phyloP scores from a whole-genome alignment of 1,140 invertebrate genomes.

The Polypedilum pembai region DNA sequence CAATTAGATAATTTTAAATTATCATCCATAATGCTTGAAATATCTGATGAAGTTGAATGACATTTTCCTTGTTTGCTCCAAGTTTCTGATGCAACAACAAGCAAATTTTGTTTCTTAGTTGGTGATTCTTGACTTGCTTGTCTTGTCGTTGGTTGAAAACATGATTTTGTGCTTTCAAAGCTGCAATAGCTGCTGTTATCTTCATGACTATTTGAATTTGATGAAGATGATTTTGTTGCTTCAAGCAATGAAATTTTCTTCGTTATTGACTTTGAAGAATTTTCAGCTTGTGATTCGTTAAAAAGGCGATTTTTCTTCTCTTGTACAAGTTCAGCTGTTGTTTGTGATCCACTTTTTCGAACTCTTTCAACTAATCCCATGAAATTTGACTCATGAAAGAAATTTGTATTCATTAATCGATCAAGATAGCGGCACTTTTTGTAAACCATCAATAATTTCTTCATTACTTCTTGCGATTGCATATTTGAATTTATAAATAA shows the following conservation, averaged over 20 bases:
- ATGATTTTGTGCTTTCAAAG: slow-evolving; percentile 6
- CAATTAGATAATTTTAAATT: not conserved
- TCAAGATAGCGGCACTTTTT: slow-evolving; percentile 81
- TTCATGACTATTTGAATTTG: slow-evolving; percentile 28
- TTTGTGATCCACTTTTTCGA: slow-evolving; percentile 45
- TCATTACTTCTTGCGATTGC: slow-evolving; percentile 64
- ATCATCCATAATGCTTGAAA: not conserved
- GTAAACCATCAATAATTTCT: slow-evolving; percentile 70
- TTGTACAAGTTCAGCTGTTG: slow-evolving; percentile 49
- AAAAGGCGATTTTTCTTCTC: slow-evolving; percentile 44
- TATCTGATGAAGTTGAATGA: slow-evolving; percentile 24
- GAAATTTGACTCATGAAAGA: slow-evolving; percentile 75
- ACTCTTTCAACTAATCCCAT: slow-evolving; percentile 56
- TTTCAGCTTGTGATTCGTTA: slow-evolving; percentile 1
- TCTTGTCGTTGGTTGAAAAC: not conserved
- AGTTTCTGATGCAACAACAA: not conserved
- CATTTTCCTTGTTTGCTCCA: slow-evolving; percentile 8
- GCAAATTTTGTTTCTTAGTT: not conserved
- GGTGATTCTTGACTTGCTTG: slow-evolving; percentile 3
- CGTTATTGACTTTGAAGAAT: not conserved
- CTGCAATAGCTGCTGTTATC: slow-evolving; percentile 21
- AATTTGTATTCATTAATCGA: slow-evolving; percentile 72
- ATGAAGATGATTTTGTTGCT: slow-evolving; percentile 21
- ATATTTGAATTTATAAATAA: slow-evolving; percentile 65
- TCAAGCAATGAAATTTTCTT: slow-evolving; percentile 11